A percentile compares a stretch with the other conserved stretches of the same genome.
Conservation (phyloP, 2,113 vertebrate species). For the Myrmecobius fasciatus region DNA sequence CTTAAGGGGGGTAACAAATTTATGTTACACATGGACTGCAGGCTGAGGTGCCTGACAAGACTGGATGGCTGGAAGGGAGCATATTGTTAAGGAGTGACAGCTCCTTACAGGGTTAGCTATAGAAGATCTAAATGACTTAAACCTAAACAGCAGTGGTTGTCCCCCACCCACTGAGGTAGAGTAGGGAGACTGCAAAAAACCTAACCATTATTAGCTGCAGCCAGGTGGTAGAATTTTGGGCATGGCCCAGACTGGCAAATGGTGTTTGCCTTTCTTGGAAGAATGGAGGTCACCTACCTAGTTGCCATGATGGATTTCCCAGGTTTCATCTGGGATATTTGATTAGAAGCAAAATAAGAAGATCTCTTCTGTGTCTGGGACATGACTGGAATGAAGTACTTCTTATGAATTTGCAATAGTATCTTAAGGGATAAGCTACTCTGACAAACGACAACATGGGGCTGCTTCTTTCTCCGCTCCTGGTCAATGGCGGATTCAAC, state of each 20-base stretch:
- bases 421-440: no score
- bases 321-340: slow-evolving; percentile 92
- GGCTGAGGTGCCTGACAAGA: slow-evolving; percentile 91
- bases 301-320: slow-evolving; percentile 91
- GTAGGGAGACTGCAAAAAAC: slow-evolving; percentile 85
- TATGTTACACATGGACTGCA: slow-evolving; percentile 88
- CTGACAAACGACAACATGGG: no score
- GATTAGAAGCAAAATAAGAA: slow-evolving; percentile 93
- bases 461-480: no score
- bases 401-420: no score
- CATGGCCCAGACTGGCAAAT: slow-evolving; percentile 92
- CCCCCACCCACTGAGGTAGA: slow-evolving; percentile 60
- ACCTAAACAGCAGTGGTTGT: slow-evolving; percentile 80
- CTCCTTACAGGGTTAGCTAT: slow-evolving; percentile 87
- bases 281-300: slow-evolving; percentile 92
- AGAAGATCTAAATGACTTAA: slow-evolving; percentile 88
- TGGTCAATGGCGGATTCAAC: no score
- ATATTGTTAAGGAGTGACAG: slow-evolving; percentile 92
- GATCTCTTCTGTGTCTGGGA: slow-evolving; percentile 91
- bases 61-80: slow-evolving; percentile 90
- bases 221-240: slow-evolving; percentile 88
- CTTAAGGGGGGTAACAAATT: no score
- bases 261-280: slow-evolving; percentile 91
- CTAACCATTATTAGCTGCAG: slow-evolving; percentile 82
- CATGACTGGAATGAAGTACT: slow-evolving; percentile 96